phyloP scores from a whole-genome alignment of 2,797 vertebrate species.

The Gastrophryne carolinensis region DNA sequence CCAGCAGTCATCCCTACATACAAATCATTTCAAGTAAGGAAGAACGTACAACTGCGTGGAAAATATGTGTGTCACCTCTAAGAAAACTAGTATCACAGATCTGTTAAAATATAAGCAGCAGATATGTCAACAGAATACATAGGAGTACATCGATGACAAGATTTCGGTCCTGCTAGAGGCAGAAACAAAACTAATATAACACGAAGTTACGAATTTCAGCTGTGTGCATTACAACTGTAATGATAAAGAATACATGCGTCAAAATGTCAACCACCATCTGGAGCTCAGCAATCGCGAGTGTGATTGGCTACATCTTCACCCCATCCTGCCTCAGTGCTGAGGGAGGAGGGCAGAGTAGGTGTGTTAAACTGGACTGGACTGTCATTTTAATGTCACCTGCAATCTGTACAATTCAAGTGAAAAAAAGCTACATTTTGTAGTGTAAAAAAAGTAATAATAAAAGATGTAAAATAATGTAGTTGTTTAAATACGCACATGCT shows the following conservation, averaged over 20 bases:
- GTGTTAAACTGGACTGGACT: too few species aligned
- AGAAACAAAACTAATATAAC: constrained; percentile 15
- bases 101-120: constrained; percentile 1
- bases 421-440: too few species aligned
- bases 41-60: background rate
- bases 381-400: too few species aligned
- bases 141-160: constrained; percentile 1
- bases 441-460: too few species aligned
- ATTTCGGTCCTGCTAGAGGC: constrained; percentile 22
- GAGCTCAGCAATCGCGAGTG: too few species aligned
- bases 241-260: constrained; percentile 1
- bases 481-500: too few species aligned
- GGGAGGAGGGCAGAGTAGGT: too few species aligned
- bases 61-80: constrained; percentile 19
- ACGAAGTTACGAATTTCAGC: constrained; percentile 11
- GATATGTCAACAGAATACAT: constrained; percentile 26
- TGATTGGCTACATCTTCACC: too few species aligned
- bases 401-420: too few species aligned
- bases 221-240: background rate
- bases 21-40: constrained; percentile 8
- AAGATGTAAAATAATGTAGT: too few species aligned
- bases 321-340: too few species aligned
- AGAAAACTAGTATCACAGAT: constrained; percentile 20
- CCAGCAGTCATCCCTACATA: constrained; percentile 1
- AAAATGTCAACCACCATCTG: too few species aligned